phyloP scores from a whole-genome alignment of 2,797 vertebrate species.

The Oryzias dopingdopingensis region DNA sequence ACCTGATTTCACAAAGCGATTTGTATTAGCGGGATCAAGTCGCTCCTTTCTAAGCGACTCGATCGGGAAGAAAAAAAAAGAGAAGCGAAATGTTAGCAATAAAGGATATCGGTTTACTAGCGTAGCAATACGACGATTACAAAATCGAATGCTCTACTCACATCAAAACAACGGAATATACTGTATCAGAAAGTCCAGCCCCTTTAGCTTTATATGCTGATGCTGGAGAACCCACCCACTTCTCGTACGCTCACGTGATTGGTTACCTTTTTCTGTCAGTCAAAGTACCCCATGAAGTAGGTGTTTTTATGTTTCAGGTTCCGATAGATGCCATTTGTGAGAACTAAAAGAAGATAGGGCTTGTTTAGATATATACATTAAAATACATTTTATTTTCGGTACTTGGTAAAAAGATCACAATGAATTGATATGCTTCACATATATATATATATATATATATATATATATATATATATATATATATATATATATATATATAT shows the following conservation, averaged over 20 bases:
- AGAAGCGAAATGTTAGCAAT: background rate
- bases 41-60: conserved; percentile 70
- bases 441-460: too few species aligned
- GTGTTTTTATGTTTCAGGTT: conserved; percentile 33
- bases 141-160: background rate
- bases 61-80: conserved; percentile 47
- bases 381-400: too few species aligned
- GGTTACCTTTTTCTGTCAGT: conserved; percentile 14
- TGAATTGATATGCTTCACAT: too few species aligned
- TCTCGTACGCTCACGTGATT: conserved; percentile 12
- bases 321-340: too few species aligned
- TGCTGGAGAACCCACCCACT: conserved; percentile 12
- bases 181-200: conserved; percentile 27
- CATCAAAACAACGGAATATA: conserved; percentile 51
- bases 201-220: conserved; percentile 32
- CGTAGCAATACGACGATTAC: conserved; percentile 18
- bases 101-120: background rate
- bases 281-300: background rate
- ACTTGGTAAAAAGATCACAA: too few species aligned
- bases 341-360: too few species aligned
- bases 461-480: too few species aligned
- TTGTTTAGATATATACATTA: too few species aligned
- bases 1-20: conserved; percentile 54
- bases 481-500: too few species aligned
- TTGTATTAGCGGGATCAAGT: conserved; percentile 61